A percentile compares a stretch with the other conserved stretches of the same genome.
phyloP scores from a whole-genome alignment of 2,797 vertebrate genomes.

The Sebastes steindachneri region DNA sequence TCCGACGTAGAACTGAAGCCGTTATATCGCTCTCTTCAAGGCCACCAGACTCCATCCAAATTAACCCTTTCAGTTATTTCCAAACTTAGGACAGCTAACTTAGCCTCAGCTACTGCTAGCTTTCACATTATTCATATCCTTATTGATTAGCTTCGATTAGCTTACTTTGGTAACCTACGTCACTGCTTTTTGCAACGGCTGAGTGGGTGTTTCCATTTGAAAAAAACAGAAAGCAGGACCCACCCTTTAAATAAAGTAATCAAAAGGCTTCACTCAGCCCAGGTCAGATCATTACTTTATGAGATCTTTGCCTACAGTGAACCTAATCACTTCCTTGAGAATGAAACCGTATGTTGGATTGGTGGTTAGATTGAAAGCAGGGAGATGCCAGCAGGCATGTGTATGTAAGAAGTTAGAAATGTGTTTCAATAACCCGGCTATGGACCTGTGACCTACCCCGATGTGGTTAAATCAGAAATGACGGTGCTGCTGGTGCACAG shows the following conservation, averaged over 20 bases:
- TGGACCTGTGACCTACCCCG: neutral
- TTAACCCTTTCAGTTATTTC: too few relatives aligned
- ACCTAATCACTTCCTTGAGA: neutral
- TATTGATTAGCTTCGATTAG: too few relatives aligned
- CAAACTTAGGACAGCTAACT: too few relatives aligned
- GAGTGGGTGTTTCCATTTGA: too few relatives aligned
- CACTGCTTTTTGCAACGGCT: too few relatives aligned
- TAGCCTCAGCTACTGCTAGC: too few relatives aligned
- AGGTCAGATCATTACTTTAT: neutral
- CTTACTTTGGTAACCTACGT: too few relatives aligned
- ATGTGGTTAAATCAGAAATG: conserved; percentile 14
- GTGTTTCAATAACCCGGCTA: conserved; percentile 5
- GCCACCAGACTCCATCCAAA: too few relatives aligned
- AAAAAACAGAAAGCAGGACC: too few relatives aligned
- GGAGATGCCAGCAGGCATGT: neutral
- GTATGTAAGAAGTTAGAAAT: conserved; percentile 20
- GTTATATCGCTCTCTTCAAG: too few relatives aligned
- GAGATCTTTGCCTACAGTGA: neutral
- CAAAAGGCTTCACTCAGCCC: neutral
- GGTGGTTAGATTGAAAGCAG: neutral
- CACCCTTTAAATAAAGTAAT: neutral
- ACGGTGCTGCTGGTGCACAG: conserved; percentile 12
- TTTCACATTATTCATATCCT: too few relatives aligned
- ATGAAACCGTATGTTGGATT: neutral
- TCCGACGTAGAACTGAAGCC: too few relatives aligned